These are phyloP conservation scores for Aspidoscelis tigris DNA, from an alignment of 2,113 vertebrate genomes.

Conservation along the genomic window DNA sequence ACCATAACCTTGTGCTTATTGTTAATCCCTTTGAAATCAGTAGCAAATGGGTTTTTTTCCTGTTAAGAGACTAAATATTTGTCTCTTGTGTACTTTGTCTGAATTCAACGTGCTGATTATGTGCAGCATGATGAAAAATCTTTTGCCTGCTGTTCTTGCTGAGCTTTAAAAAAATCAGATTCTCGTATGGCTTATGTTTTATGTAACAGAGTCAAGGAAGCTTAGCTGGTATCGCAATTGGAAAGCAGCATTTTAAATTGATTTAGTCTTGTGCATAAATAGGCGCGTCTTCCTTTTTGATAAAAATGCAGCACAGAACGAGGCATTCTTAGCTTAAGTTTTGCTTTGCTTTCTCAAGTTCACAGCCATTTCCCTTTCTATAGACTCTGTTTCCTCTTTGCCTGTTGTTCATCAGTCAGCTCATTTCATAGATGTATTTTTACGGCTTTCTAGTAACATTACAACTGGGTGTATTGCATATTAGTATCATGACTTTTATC, in stretches of 20 bases:
- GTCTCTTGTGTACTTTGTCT: constrained; percentile 53
- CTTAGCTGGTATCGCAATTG: constrained; percentile 55
- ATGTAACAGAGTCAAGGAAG: constrained; percentile 36
- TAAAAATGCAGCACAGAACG: constrained; percentile 33
- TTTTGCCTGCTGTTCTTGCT: constrained; percentile 47
- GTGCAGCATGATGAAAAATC: constrained; percentile 37
- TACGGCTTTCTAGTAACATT: neutral
- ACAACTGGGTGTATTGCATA: neutral
- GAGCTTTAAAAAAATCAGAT: constrained; percentile 31
- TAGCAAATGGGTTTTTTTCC: constrained; percentile 41
- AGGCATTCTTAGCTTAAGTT: constrained; percentile 28
- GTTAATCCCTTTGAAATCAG: constrained; percentile 69
- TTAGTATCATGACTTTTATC: neutral
- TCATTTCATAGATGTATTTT: neutral
- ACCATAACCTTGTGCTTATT: constrained; percentile 63
- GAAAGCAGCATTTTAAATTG: constrained; percentile 56
- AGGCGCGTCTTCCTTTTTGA: neutral
- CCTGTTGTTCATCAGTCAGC: constrained; percentile 9
- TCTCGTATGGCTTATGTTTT: constrained; percentile 51
- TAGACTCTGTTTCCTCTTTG: neutral
- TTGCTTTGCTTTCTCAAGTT: constrained; percentile 41
- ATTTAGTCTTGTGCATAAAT: constrained; percentile 22
- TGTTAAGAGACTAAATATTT: constrained; percentile 60
- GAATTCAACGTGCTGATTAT: constrained; percentile 50
- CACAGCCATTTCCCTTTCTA: constrained; percentile 26